Percentiles rank a stretch among this genome's conserved stretches.
Evolutionary conservation across 2,888 invertebrate species (phyloP).

Genomic region (Bruchidius siliquastri): DNA sequence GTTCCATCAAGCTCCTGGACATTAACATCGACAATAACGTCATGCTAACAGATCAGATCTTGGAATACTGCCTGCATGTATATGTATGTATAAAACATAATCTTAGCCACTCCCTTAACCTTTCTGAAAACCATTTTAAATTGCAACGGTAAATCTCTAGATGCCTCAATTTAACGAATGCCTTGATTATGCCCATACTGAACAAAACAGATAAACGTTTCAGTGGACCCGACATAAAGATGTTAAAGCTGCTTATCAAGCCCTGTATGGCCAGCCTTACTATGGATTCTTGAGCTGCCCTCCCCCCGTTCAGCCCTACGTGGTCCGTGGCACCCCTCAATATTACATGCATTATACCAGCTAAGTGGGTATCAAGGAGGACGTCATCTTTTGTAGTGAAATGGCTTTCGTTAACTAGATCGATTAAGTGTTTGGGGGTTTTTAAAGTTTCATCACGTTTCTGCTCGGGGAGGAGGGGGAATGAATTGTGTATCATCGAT

Average conservation of each 20-base stretch:
- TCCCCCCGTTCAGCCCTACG: conserved; percentile 6
- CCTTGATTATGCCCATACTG: no score
- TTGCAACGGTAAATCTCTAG: no score
- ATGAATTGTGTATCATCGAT: background rate
- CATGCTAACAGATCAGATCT: no score
- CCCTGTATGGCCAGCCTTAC: conserved; percentile 8
- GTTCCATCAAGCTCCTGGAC: no score
- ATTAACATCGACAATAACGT: no score
- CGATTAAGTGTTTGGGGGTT: conserved; percentile 6
- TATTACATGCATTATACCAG: conserved; percentile 33
- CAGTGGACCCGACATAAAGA: no score
- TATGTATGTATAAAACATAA: no score
- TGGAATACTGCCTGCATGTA: no score
- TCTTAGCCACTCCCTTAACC: no score
- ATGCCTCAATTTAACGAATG: no score
- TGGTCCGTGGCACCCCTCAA: background rate
- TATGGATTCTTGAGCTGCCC: conserved; percentile 38
- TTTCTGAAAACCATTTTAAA: no score
- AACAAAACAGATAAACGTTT: no score
- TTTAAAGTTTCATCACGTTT: conserved; percentile 11
- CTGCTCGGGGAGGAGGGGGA: background rate
- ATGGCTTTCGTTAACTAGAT: conserved; percentile 8
- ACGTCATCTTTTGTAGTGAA: conserved; percentile 21
- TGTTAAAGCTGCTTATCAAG: background rate
- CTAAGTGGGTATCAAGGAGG: conserved; percentile 38